Base-by-base conservation (phyloP, 2,888 invertebrate genomes). In the Crematogaster levior region DNA sequence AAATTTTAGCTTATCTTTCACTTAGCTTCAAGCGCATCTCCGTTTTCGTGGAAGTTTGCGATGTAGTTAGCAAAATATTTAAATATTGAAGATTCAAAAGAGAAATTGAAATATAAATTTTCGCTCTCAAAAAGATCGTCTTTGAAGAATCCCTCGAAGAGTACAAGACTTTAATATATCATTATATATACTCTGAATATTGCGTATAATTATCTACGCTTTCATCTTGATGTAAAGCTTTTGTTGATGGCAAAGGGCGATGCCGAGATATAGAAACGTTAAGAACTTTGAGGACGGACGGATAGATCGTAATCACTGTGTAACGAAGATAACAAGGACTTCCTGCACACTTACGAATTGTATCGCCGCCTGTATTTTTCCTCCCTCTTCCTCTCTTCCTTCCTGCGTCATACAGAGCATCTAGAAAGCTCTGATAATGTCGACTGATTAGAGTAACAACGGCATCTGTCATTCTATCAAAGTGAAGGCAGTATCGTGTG, bases 251-350 rank as follows among this genome's bases (percentile, higher is more conserved):
- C 18, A 6, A 65, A 24, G 40, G 37, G 82, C 56, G 53, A 27
- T 48, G 53, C 15, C 53, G 70, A 79, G 83, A 77, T 63, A 70
- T 77, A 74, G 81, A 70, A 81, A 82, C 75, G 75, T 65, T 84
- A 89, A 88, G 90, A 90, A 84, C 83, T 84, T 56, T 53, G 24
- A 63, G 84, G 81, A 83, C 79, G 74, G 81, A 83, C 81, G 84
- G 84, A 85, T 87, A 48, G 84, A n/a, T 72, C 83, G 87, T 87
- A 92, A 93, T 93, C 92, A 91, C 84, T 79, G 86, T 89, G 89
- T 92, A 93, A 92, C 91, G 90, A 91, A 91, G 91, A 92, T 91
- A 92, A 93, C 90, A 91, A 93, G 93, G 88, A 90, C 91, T 93
- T 93, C 93, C 93, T 91, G 93, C 90, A 82, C 87, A 81, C 90